Conservation (phyloP, 2,888 invertebrate species). For the Caenorhabditis afra region DNA sequence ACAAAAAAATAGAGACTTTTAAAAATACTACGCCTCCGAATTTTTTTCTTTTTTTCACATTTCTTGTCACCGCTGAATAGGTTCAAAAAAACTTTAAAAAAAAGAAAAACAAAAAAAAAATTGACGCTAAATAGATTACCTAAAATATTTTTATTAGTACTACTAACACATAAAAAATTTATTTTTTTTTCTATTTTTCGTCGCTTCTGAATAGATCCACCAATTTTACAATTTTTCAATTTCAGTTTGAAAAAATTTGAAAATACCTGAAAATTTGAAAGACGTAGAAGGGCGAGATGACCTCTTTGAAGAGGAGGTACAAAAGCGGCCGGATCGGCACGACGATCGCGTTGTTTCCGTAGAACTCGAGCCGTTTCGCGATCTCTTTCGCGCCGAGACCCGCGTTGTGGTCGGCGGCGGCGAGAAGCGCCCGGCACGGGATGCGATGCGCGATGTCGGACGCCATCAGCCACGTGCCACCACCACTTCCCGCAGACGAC, state of each 20-base stretch:
- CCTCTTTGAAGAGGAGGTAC: slow-evolving; percentile 82
- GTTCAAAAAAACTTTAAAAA: too few relatives aligned
- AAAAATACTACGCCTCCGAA: too few relatives aligned
- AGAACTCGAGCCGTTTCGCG: slow-evolving; percentile 77
- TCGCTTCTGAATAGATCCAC: too few relatives aligned
- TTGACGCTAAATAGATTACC: too few relatives aligned
- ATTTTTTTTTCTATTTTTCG: too few relatives aligned
- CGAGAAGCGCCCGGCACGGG: slow-evolving; percentile 26
- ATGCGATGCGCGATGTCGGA: slow-evolving; percentile 37
- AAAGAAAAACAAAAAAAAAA: too few relatives aligned
- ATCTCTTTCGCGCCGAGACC: slow-evolving; percentile 57
- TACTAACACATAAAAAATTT: too few relatives aligned
- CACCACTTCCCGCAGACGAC: background rate
- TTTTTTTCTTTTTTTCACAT: too few relatives aligned
- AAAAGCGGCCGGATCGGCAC: slow-evolving; percentile 83
- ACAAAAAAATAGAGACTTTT: too few relatives aligned
- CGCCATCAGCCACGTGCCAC: slow-evolving; percentile 24
- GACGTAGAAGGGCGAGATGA: slow-evolving; percentile 83
- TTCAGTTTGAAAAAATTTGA: background rate
- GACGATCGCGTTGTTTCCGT: slow-evolving; percentile 82
- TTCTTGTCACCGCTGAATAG: too few relatives aligned
- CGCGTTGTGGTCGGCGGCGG: slow-evolving; percentile 26
- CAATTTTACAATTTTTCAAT: too few relatives aligned
- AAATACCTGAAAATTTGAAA: slow-evolving; percentile 82
- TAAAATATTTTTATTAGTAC: too few relatives aligned